These are phyloP conservation scores for Drosophila lutescens DNA, from an alignment of 2,888 invertebrate species.

Conservation along the genomic window DNA sequence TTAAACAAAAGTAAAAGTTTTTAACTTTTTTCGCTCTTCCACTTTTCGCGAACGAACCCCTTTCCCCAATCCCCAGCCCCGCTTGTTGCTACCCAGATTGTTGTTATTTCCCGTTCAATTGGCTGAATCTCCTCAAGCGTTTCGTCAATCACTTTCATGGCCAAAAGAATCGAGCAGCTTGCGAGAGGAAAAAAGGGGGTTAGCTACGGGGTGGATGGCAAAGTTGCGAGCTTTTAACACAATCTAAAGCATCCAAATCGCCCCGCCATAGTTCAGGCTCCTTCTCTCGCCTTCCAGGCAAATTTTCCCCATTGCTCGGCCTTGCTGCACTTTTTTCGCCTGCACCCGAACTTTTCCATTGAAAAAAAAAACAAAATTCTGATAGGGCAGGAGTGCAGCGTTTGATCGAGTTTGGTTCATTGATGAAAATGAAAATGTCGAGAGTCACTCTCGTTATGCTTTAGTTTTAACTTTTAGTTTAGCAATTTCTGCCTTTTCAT, in stretches of 20 bases:
- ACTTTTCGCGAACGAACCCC: conserved; percentile 12
- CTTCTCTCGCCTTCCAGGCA: not conserved
- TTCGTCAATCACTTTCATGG: conserved; percentile 60
- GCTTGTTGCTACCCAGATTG: conserved; percentile 40
- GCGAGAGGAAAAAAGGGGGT: conserved; percentile 17
- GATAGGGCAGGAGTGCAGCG: conserved; percentile 18
- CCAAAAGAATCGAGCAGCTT: conserved; percentile 50
- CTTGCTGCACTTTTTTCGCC: conserved; percentile 40
- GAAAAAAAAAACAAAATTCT: conserved; percentile 12
- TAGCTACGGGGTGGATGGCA: conserved; percentile 14
- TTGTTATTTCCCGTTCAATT: conserved; percentile 45
- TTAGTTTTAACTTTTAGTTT: conserved; percentile 37
- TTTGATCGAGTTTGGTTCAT: conserved; percentile 57
- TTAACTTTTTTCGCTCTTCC: conserved; percentile 53
- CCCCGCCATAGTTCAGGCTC: conserved; percentile 7
- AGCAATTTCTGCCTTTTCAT: conserved; percentile 43
- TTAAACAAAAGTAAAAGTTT: conserved; percentile 79
- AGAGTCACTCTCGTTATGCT: conserved; percentile 50
- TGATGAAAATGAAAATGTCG: conserved; percentile 55
- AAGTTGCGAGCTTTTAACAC: conserved; percentile 57
- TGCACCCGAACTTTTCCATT: conserved; percentile 21
- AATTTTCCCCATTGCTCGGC: conserved; percentile 19
- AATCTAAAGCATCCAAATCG: conserved; percentile 40
- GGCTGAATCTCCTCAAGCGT: conserved; percentile 44
- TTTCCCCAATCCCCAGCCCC: not conserved